phyloP scores from a whole-genome alignment of 2,888 invertebrate species.

The Amblyteles armatorius region DNA sequence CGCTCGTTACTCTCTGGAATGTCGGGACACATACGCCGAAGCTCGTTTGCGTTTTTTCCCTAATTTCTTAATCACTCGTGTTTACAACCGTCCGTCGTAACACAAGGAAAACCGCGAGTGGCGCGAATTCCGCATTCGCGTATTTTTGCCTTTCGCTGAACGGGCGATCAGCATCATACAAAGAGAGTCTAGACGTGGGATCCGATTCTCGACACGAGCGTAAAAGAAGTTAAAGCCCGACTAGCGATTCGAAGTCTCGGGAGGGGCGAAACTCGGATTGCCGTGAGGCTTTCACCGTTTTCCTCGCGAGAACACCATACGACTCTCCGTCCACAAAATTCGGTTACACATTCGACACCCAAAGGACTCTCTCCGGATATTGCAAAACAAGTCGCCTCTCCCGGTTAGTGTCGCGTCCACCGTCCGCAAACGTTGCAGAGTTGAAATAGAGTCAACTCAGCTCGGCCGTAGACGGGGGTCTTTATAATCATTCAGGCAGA shows the following conservation, averaged over 20 bases:
- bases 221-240: conserved; percentile 23
- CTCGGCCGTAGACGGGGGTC: conserved; percentile 60
- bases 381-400: conserved; percentile 53
- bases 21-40: no score
- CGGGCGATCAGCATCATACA: conserved; percentile 5
- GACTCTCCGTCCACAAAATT: conserved; percentile 63
- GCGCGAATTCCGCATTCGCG: conserved; percentile 10
- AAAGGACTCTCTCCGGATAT: not conserved
- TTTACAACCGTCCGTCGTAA: not conserved
- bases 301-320: conserved; percentile 19
- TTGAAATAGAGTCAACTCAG: conserved; percentile 68
- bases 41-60: not conserved
- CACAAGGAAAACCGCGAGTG: conserved; percentile 5
- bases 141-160: conserved; percentile 2
- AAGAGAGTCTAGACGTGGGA: conserved; percentile 19
- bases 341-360: conserved; percentile 62
- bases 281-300: conserved; percentile 24
- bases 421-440: conserved; percentile 75
- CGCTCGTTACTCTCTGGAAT: no score
- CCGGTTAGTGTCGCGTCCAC: conserved; percentile 70
- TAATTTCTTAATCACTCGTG: not conserved
- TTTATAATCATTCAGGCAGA: conserved; percentile 82
- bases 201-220: conserved; percentile 24
- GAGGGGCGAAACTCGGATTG: not conserved
- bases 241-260: not conserved